Conservation (phyloP, 2,797 vertebrate species). For the Bovichtus diacanthus region DNA sequence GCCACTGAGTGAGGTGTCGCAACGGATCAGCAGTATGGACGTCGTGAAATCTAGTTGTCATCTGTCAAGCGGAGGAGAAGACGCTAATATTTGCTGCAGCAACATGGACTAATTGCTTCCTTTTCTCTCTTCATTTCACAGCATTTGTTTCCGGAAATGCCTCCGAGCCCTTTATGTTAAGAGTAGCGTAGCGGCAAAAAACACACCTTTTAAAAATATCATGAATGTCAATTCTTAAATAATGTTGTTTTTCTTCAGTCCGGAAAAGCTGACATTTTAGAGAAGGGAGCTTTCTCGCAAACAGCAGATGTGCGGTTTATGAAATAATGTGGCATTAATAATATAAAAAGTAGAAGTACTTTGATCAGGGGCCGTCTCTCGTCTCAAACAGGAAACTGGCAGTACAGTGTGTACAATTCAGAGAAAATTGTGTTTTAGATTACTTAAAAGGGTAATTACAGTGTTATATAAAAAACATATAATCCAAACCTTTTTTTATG, state of each 20-base stretch:
- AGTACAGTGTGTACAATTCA: not conserved
- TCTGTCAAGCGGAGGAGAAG: conserved; percentile 37
- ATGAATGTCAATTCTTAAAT: conserved; percentile 45
- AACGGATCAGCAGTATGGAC: conserved; percentile 46
- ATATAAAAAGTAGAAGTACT: conserved; percentile 8
- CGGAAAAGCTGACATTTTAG: conserved; percentile 54
- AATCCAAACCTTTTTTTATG: not conserved
- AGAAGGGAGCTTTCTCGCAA: not conserved
- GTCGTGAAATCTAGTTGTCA: conserved; percentile 45
- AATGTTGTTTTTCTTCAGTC: conserved; percentile 25
- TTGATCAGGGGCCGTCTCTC: conserved; percentile 6
- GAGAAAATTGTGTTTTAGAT: not conserved
- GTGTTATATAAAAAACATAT: not conserved
- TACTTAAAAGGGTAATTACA: not conserved
- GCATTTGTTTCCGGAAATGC: conserved; percentile 13
- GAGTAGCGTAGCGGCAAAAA: conserved; percentile 29
- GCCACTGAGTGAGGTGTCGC: conserved; percentile 57
- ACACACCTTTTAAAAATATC: conserved; percentile 49
- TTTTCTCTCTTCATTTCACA: conserved; percentile 3
- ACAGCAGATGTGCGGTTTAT: conserved; percentile 9
- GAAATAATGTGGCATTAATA: conserved; percentile 22
- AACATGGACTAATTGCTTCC: conserved; percentile 39
- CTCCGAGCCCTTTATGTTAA: conserved; percentile 11
- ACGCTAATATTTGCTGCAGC: conserved; percentile 30
- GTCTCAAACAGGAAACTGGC: not conserved